Percentiles rank a stretch among this genome's conserved stretches.
Conservation (phyloP, 2,113 vertebrate species). For the Rhodinocichla rosea region DNA sequence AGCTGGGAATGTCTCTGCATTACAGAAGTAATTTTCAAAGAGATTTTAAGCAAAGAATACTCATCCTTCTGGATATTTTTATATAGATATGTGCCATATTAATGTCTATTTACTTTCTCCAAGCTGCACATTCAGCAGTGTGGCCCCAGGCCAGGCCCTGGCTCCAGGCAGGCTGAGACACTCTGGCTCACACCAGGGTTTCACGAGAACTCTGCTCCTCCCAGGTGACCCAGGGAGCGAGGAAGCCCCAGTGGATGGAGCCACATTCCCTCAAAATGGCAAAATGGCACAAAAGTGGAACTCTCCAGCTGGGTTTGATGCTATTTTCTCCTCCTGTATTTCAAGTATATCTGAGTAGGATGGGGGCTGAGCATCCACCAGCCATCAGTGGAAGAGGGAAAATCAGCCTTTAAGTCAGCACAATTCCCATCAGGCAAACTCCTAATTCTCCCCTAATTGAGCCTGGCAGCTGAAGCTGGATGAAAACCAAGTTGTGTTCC, state of each 20-base stretch:
- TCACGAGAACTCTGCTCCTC: background rate
- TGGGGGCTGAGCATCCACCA: background rate
- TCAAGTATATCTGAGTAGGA: background rate
- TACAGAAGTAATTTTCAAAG: background rate
- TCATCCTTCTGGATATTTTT: background rate
- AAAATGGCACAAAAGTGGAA: background rate
- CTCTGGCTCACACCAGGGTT: background rate
- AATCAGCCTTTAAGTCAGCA: background rate
- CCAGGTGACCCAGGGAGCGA: background rate
- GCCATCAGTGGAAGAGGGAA: background rate
- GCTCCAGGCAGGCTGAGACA: background rate
- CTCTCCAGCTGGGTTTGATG: background rate
- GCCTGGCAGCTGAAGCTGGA: conserved; percentile 15
- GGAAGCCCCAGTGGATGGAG: background rate
- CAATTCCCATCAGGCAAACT: background rate
- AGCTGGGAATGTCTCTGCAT: background rate
- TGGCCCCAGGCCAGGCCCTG: background rate
- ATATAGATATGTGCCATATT: background rate
- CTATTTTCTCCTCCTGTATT: background rate
- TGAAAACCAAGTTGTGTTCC: background rate
- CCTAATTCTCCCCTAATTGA: conserved; percentile 29
- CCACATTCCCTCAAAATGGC: background rate
- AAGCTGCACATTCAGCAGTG: background rate
- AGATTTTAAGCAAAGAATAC: background rate
- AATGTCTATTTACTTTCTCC: background rate